phyloP scores from a whole-genome alignment of 2,888 invertebrate species.

The Spisula subtruncata region DNA sequence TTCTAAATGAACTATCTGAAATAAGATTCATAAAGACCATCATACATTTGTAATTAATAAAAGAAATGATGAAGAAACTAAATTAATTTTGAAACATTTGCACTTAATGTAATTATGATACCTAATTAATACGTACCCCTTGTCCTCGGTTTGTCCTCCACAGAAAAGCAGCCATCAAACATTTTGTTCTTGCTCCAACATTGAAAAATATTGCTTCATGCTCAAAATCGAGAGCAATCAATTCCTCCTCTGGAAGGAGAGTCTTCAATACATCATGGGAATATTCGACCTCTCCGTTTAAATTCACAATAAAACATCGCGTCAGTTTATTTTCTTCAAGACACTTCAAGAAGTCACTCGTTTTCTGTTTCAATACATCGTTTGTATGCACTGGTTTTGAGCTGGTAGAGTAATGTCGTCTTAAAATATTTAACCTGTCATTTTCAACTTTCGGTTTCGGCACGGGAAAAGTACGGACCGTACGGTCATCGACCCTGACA shows the following conservation, averaged over 20 bases:
- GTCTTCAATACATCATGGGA: conserved; percentile 68
- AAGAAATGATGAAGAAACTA: background rate
- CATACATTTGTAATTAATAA: no score
- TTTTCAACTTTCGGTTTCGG: background rate
- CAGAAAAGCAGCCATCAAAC: conserved; percentile 78
- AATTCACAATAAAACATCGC: conserved; percentile 58
- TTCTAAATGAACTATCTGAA: no score
- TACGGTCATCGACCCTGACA: conserved; percentile 21
- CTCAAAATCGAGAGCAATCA: conserved; percentile 59
- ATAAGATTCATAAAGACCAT: no score
- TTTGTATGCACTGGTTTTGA: background rate
- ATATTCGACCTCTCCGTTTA: conserved; percentile 44
- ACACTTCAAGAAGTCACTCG: conserved; percentile 45
- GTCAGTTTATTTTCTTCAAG: conserved; percentile 52
- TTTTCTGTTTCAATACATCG: conserved; percentile 17
- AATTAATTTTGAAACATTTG: background rate
- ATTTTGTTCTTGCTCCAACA: conserved; percentile 73
- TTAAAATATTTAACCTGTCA: background rate
- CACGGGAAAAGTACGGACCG: background rate
- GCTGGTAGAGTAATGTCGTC: background rate
- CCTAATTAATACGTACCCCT: conserved; percentile 69
- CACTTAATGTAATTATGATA: no score
- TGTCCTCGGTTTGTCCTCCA: conserved; percentile 81
- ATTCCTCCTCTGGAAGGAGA: conserved; percentile 49
- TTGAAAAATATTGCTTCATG: conserved; percentile 81